Evolutionary conservation across 1,140 invertebrate species (phyloP).

Genomic region (Macrotrachela quadricornifera): DNA sequence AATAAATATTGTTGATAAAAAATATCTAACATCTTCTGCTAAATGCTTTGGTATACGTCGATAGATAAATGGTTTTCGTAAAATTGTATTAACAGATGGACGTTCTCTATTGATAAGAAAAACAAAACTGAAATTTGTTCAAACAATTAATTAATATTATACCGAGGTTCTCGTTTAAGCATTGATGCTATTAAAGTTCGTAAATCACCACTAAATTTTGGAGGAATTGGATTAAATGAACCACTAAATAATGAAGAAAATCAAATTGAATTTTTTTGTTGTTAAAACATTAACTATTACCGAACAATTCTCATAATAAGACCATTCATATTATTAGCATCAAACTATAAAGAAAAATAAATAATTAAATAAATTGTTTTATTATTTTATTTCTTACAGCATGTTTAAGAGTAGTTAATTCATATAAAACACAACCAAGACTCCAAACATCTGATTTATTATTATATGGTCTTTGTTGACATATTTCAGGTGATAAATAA

Average conservation of each 20-base stretch:
- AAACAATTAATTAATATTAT: too few species aligned
- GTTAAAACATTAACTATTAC: background rate
- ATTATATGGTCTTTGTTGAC: slow-evolving; percentile 36
- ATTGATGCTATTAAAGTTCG: slow-evolving; percentile 39
- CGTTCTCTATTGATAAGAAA: slow-evolving; percentile 23
- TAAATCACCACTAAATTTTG: slow-evolving; percentile 32
- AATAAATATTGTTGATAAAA: background rate
- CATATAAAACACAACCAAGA: slow-evolving; percentile 37
- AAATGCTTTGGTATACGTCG: slow-evolving; percentile 27
- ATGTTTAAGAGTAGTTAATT: slow-evolving; percentile 35
- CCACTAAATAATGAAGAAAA: slow-evolving; percentile 17
- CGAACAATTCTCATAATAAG: slow-evolving; percentile 29
- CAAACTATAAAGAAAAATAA: slow-evolving; percentile 25
- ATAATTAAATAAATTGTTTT: too few species aligned
- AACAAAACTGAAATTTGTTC: too few species aligned
- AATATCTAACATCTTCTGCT: slow-evolving; percentile 20
- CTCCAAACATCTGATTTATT: slow-evolving; percentile 38
- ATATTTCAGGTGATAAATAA: slow-evolving; percentile 36
- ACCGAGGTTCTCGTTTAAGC: slow-evolving; percentile 39
- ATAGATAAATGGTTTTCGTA: slow-evolving; percentile 32
- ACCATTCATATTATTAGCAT: slow-evolving; percentile 35
- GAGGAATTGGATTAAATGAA: slow-evolving; percentile 32
- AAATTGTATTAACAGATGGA: slow-evolving; percentile 40
- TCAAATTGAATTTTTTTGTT: background rate
- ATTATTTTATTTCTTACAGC: slow-evolving; percentile 18